Base-by-base conservation (phyloP, 1,140 invertebrate genomes). In the Papilio aristodemus region DNA sequence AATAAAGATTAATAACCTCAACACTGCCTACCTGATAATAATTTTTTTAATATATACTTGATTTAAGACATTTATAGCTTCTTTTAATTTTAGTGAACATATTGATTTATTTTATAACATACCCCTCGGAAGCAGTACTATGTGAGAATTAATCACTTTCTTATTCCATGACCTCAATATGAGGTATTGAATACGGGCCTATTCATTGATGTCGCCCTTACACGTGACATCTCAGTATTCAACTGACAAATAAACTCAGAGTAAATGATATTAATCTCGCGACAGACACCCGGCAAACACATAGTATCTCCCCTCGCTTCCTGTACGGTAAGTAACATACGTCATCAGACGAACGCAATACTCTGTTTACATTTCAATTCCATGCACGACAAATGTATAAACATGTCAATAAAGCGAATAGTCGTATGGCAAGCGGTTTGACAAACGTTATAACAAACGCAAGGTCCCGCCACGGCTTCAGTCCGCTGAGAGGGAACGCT, bases 231-330 rank as follows among this genome's bases (percentile, higher is more conserved):
- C 71, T 73, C 57, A 41, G 67, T 69, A 75, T 78, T 74, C 71
- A 71, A 14, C 68, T 73, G 71, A 78, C 77, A 75, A 83, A 80
- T 80, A 80, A 78, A 79, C 76, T 68, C 74, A 79, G 73, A 79
- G 80, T 71, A 60, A 50, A 72, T 77, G 80, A 85, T 83, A 80
- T 74, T 81, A 86, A 88, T 86, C 83, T 83, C 68, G 75, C 71
- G 70, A 75, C 80, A 81, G 75, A 79, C 77, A 79, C 74, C 71
- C 76, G 68, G 68, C 79, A 78, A 78, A 77, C 76, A 71, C 63
- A 75, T 72, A 78, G 71, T 75, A 80, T 81, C 85, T 85, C 83
- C 85, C 85, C 83, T 85, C 81, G 81, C 73, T 85, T 87, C 86
- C 86, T 87, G 84, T 77, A 78, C 79, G 75, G 74, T 80, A 83